These are phyloP conservation scores for Hyposoter dolosus DNA, from an alignment of 2,888 invertebrate species.

Conservation along the genomic window DNA sequence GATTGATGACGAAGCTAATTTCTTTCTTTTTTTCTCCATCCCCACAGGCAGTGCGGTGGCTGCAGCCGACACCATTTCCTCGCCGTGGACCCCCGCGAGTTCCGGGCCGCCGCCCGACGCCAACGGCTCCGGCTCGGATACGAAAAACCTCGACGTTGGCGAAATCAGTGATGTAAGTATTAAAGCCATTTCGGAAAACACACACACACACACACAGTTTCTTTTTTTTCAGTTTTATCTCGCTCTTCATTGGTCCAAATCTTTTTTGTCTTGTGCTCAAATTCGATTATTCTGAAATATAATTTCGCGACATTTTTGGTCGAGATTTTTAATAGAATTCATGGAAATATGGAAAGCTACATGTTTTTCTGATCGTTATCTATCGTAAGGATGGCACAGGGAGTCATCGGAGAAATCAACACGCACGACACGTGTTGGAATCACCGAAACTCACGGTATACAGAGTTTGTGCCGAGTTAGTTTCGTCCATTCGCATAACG, in stretches of 20 bases:
- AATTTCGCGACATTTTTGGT: neutral
- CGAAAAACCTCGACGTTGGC: conserved; percentile 96
- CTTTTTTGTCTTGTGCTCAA: neutral
- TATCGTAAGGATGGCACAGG: neutral
- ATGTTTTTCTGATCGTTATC: neutral
- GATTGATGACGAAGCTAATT: neutral
- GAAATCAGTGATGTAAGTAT: conserved; percentile 94
- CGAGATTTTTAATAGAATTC: neutral
- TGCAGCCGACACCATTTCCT: conserved; percentile 97
- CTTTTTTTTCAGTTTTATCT: neutral
- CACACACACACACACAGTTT: neutral
- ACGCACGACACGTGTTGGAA: neutral
- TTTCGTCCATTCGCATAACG: neutral
- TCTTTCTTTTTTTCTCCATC: conserved; percentile 56
- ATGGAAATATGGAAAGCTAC: neutral
- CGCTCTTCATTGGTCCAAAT: neutral
- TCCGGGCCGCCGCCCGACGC: conserved; percentile 95
- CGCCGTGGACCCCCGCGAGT: conserved; percentile 97
- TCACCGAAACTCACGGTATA: neutral
- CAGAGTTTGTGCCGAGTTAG: neutral
- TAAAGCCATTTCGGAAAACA: neutral
- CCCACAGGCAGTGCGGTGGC: conserved; percentile 88
- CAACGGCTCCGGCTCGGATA: conserved; percentile 96
- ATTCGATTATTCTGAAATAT: neutral
- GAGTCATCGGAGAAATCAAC: neutral